phyloP scores from a whole-genome alignment of 2,113 vertebrate genomes.

The Clarias gariepinus region DNA sequence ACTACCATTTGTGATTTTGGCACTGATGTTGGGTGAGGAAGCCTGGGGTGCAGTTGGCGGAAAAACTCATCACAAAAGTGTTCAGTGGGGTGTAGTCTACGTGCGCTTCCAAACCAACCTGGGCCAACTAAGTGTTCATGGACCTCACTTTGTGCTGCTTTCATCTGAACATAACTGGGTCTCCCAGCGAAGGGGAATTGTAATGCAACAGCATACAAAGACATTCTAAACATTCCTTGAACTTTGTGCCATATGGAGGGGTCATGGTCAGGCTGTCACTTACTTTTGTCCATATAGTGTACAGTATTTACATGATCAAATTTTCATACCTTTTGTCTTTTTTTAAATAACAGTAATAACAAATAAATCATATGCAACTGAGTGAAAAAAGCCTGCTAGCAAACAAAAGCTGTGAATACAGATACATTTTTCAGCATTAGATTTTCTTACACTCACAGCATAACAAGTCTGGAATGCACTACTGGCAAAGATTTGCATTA shows the following conservation, averaged over 20 bases:
- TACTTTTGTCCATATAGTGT: too few relatives aligned
- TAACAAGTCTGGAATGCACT: conserved; percentile 33
- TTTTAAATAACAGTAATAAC: neutral
- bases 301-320: neutral
- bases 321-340: neutral
- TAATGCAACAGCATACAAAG: neutral
- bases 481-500: conserved; percentile 58
- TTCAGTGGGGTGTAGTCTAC: neutral
- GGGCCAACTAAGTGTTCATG: neutral
- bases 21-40: neutral
- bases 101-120: neutral
- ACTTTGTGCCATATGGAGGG: neutral
- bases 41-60: neutral
- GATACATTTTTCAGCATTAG: neutral
- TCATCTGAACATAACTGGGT: neutral
- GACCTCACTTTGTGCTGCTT: neutral
- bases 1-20: neutral
- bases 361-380: conserved; percentile 29
- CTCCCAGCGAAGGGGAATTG: neutral
- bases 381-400: neutral
- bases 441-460: neutral
- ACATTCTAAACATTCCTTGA: neutral
- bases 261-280: neutral
- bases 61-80: neutral
- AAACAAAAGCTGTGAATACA: conserved; percentile 4